These are phyloP conservation scores for Diorhabda carinulata DNA, from an alignment of 1,140 invertebrate genomes.

Conservation along the genomic window DNA sequence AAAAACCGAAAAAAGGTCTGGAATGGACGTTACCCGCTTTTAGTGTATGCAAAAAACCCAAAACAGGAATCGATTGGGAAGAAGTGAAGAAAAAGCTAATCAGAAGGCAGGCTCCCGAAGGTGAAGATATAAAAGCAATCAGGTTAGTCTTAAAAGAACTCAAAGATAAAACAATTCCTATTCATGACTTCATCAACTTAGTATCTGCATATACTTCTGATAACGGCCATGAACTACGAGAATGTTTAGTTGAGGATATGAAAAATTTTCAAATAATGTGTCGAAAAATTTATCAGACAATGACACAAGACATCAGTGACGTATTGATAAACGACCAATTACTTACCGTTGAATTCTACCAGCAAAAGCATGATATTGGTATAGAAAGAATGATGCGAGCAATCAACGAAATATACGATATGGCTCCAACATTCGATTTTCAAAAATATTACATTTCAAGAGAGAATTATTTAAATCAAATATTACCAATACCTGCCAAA, in stretches of 20 bases:
- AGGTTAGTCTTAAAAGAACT: conserved; percentile 35
- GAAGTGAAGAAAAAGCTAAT: conserved; percentile 34
- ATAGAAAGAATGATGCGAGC: conserved; percentile 36
- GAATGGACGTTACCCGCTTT: conserved; percentile 25
- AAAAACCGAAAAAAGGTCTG: not conserved
- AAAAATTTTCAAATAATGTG: conserved; percentile 37
- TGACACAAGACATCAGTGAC: conserved; percentile 45
- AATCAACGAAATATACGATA: conserved; percentile 39
- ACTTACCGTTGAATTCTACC: conserved; percentile 36
- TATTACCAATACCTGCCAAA: conserved; percentile 34
- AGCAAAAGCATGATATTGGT: conserved; percentile 33
- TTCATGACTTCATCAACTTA: conserved; percentile 41
- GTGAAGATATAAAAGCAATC: conserved; percentile 41
- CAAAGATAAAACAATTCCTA: conserved; percentile 29
- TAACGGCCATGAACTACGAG: conserved; percentile 33
- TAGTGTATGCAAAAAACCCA: conserved; percentile 20
- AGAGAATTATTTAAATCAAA: conserved; percentile 30
- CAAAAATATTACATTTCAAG: conserved; percentile 31
- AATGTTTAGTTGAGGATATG: conserved; percentile 38
- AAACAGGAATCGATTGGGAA: conserved; percentile 29
- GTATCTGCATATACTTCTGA: conserved; percentile 41
- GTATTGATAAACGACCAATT: conserved; percentile 45
- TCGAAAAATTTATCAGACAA: conserved; percentile 43
- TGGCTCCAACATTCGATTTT: conserved; percentile 42
- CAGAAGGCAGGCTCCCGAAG: conserved; percentile 37